Conservation (phyloP, 2,113 vertebrate genomes). For the Chaetodon trifascialis region DNA sequence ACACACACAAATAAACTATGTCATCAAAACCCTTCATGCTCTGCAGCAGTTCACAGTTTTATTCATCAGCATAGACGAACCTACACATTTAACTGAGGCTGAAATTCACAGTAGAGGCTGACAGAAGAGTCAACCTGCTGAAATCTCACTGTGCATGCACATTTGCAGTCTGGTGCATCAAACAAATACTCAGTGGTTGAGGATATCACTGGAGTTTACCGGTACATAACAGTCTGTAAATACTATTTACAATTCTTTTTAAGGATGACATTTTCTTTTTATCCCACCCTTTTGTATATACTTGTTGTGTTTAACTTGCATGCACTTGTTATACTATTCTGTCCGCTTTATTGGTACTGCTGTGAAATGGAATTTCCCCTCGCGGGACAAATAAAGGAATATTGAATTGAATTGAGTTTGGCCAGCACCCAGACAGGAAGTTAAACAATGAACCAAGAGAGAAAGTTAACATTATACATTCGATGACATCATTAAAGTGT, state of each 20-base stretch:
- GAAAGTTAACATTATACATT: not conserved
- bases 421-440: slow-evolving; percentile 3
- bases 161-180: not conserved
- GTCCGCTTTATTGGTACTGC: too few species aligned
- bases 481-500: not conserved
- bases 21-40: not conserved
- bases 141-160: not conserved
- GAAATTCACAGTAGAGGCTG: not conserved
- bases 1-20: not conserved
- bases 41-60: not conserved
- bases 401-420: too few species aligned
- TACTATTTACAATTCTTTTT: too few species aligned
- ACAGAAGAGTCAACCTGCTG: not conserved
- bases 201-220: not conserved
- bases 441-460: not conserved
- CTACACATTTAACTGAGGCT: not conserved
- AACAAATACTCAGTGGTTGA: not conserved
- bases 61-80: not conserved
- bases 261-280: too few species aligned
- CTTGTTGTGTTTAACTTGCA: too few species aligned
- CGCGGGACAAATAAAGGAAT: too few species aligned
- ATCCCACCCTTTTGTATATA: too few species aligned
- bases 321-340: too few species aligned
- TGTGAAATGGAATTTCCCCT: too few species aligned
- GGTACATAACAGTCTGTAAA: too few species aligned